A percentile compares a stretch with the other conserved stretches of the same genome.
Evolutionary conservation across 2,797 vertebrate species (phyloP).

Genomic region (Paramormyrops hopkinsi): DNA sequence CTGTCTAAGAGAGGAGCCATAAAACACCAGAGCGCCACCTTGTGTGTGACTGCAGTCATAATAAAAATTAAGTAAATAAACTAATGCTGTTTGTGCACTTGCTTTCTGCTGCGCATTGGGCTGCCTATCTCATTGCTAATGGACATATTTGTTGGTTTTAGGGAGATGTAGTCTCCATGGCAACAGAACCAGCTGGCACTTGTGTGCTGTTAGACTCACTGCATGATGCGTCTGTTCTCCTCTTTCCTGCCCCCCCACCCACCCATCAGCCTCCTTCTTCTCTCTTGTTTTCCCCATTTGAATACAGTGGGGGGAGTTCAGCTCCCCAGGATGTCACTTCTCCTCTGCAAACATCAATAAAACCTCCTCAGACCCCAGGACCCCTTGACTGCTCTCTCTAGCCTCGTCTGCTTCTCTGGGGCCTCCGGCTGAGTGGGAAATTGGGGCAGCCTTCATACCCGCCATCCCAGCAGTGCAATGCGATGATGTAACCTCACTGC

Average conservation of each 20-base stretch:
- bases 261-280: not conserved
- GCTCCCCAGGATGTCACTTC: not conserved
- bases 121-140: constrained; percentile 18
- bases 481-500: not conserved
- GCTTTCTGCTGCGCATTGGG: constrained; percentile 18
- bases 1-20: not conserved
- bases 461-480: not conserved
- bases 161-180: constrained; percentile 46
- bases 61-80: not conserved
- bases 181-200: constrained; percentile 40
- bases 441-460: not conserved
- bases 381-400: not conserved
- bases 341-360: not conserved
- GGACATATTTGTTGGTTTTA: constrained; percentile 45
- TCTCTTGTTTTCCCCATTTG: not conserved
- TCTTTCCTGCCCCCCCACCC: not conserved
- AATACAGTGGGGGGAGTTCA: constrained; percentile 10
- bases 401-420: not conserved
- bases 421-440: not conserved
- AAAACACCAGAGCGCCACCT: not conserved
- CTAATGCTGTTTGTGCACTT: not conserved
- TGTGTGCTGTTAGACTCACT: constrained; percentile 23
- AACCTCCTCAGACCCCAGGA: not conserved
- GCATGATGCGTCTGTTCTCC: not conserved
- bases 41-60: not conserved